These are phyloP conservation scores for Crotalus helleri DNA, from an alignment of 2,113 vertebrate genomes.

Conservation along the genomic window DNA sequence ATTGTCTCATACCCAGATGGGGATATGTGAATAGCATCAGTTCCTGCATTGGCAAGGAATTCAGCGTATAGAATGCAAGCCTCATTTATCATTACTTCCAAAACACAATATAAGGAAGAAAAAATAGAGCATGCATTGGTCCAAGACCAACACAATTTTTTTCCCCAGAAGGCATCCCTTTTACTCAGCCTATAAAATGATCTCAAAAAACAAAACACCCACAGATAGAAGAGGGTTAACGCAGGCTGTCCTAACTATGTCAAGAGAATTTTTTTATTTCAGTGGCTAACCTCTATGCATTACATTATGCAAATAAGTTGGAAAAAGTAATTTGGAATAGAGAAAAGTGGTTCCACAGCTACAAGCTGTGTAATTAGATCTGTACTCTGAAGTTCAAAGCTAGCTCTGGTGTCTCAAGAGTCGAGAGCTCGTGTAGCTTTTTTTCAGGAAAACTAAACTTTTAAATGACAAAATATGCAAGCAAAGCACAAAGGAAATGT, in stretches of 20 bases:
- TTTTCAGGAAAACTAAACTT: slow-evolving; percentile 61
- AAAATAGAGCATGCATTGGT: neutral
- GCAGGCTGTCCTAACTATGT: slow-evolving; percentile 54
- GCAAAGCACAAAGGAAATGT: slow-evolving; percentile 57
- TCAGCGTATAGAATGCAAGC: neutral
- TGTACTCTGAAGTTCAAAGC: slow-evolving; percentile 65
- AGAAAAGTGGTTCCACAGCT: slow-evolving; percentile 63
- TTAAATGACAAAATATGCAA: slow-evolving; percentile 56
- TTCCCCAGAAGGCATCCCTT: neutral
- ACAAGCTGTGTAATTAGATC: slow-evolving; percentile 74
- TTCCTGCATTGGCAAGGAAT: neutral
- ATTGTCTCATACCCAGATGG: neutral
- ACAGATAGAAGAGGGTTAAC: slow-evolving; percentile 62
- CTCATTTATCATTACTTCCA: neutral
- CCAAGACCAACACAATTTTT: neutral
- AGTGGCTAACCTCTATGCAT: slow-evolving; percentile 60
- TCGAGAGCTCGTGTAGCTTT: slow-evolving; percentile 52
- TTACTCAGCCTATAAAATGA: neutral
- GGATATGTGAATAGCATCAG: neutral
- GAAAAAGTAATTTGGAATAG: slow-evolving; percentile 67
- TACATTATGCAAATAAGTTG: slow-evolving; percentile 74
- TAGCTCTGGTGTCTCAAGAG: slow-evolving; percentile 55
- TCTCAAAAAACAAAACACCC: slow-evolving; percentile 42
- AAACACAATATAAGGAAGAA: neutral
- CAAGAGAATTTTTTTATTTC: slow-evolving; percentile 62